These are phyloP conservation scores for Therioaphis trifolii DNA, from an alignment of 2,888 invertebrate genomes.

Conservation along the genomic window DNA sequence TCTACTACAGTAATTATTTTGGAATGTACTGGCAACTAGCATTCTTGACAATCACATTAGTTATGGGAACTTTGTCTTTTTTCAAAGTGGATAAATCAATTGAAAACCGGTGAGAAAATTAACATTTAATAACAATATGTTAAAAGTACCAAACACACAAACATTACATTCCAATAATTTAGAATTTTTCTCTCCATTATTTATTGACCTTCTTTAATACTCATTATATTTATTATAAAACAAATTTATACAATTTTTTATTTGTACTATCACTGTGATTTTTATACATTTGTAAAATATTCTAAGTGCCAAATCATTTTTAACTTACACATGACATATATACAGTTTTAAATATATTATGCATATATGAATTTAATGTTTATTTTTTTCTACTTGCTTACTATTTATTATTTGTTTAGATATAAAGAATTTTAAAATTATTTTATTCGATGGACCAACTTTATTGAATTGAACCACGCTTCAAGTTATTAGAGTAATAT, in stretches of 20 bases:
- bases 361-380: not conserved
- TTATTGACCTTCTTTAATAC: too few relatives aligned
- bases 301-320: slow-evolving; percentile 17
- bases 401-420: slow-evolving; percentile 46
- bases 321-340: not conserved
- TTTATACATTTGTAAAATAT: not conserved
- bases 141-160: too few relatives aligned
- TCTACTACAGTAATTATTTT: slow-evolving; percentile 83
- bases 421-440: slow-evolving; percentile 49
- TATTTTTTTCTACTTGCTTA: not conserved
- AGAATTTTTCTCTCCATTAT: too few relatives aligned
- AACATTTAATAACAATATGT: not conserved
- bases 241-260: not conserved
- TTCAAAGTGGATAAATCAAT: slow-evolving; percentile 76
- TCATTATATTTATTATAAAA: not conserved
- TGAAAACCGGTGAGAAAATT: slow-evolving; percentile 53
- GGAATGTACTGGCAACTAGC: slow-evolving; percentile 79
- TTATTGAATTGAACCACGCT: not conserved
- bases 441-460: slow-evolving; percentile 7
- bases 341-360: not conserved
- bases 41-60: slow-evolving; percentile 78
- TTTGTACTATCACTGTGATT: not conserved
- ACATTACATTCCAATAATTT: not conserved
- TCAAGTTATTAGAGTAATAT: slow-evolving; percentile 14
- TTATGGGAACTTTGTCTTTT: slow-evolving; percentile 81